phyloP scores from a whole-genome alignment of 2,797 vertebrate species.

The Rhabdomys pumilio region DNA sequence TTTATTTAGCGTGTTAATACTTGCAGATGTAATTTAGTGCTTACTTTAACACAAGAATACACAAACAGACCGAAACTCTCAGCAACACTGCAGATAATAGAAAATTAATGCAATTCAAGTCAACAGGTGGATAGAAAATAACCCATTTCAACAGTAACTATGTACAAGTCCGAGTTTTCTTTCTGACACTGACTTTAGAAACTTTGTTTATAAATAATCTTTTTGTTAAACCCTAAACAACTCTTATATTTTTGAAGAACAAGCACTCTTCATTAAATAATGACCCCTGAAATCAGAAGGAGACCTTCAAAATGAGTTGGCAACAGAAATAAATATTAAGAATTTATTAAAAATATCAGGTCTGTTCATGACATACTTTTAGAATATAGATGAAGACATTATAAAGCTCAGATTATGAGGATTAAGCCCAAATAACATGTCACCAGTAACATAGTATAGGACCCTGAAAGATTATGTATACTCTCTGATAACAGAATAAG shows the following conservation, averaged over 20 bases:
- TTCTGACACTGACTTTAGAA: neutral
- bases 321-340: neutral
- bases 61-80: neutral
- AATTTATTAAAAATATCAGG: neutral
- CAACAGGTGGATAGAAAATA: neutral
- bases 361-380: neutral
- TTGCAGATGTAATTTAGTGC: constrained; percentile 40
- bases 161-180: neutral
- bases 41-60: neutral
- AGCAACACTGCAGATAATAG: neutral
- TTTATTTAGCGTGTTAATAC: constrained; percentile 29
- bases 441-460: neutral
- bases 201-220: neutral
- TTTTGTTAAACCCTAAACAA: neutral
- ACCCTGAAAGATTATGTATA: neutral
- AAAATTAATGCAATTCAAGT: neutral
- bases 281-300: neutral
- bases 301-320: neutral
- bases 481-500: neutral
- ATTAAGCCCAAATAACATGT: neutral
- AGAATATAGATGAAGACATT: constrained; percentile 38
- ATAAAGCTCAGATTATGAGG: neutral
- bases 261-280: neutral
- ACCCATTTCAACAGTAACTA: neutral
- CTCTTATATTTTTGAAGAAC: neutral